Conservation (phyloP, 2,888 invertebrate species). For the Carpatolechia fugitivella region DNA sequence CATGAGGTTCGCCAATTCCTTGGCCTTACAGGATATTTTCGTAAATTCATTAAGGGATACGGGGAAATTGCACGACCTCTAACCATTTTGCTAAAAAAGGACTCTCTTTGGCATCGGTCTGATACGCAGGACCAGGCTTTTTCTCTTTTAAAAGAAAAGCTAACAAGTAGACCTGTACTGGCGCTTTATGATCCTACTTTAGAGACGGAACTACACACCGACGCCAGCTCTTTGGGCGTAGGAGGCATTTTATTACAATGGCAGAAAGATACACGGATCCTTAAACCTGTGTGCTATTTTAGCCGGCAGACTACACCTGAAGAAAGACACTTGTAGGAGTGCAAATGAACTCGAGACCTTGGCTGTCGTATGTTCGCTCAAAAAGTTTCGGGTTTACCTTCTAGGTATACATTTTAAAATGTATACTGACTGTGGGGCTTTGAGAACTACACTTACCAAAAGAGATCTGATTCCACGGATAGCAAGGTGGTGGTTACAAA, state of each 20-base stretch:
- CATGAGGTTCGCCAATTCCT: slow-evolving; percentile 27
- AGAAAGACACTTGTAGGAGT: slow-evolving; percentile 39
- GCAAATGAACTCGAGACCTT: slow-evolving; percentile 34
- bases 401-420: slow-evolving; percentile 13
- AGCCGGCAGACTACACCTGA: too few relatives aligned
- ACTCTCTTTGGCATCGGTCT: slow-evolving; percentile 23
- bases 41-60: slow-evolving; percentile 26
- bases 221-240: slow-evolving; percentile 35
- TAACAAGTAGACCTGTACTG: slow-evolving; percentile 27
- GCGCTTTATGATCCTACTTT: too few relatives aligned
- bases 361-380: slow-evolving; percentile 13
- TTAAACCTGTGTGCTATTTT: slow-evolving; percentile 30
- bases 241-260: slow-evolving; percentile 35
- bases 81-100: slow-evolving; percentile 18
- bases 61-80: slow-evolving; percentile 24
- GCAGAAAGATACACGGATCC: slow-evolving; percentile 12
- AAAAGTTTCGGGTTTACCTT: slow-evolving; percentile 12
- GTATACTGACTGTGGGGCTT: slow-evolving; percentile 14
- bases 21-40: slow-evolving; percentile 26
- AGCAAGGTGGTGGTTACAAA: too few relatives aligned
- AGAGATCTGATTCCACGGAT: slow-evolving; percentile 31
- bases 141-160: slow-evolving; percentile 10
- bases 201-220: slow-evolving; percentile 26
- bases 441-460: slow-evolving; percentile 8
- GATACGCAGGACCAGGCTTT: slow-evolving; percentile 10